Evolutionary conservation across 92 coral and sea anemone species (phyloP).

Genomic region (Paragorgia papillata): DNA sequence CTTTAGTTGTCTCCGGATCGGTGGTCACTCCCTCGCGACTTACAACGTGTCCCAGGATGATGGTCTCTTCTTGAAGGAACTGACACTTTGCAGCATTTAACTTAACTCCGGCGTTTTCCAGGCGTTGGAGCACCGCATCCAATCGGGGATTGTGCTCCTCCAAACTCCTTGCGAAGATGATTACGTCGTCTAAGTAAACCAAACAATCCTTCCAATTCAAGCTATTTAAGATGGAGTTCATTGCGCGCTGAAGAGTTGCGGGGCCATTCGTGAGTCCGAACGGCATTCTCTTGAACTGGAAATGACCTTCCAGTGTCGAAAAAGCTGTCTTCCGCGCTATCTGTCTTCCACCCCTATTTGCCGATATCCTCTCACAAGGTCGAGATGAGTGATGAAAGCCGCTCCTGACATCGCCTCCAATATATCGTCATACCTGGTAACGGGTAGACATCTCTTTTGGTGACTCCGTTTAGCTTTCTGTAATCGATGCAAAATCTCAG

Average conservation of each 20-base stretch:
- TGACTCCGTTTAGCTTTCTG: not conserved
- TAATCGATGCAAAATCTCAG: not conserved
- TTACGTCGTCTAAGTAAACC: constrained; percentile 13
- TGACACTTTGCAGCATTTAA: constrained; percentile 4
- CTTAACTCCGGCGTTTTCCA: not conserved
- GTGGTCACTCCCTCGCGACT: constrained; percentile 6
- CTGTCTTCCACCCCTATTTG: constrained; percentile 5
- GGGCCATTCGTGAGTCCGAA: constrained; percentile 25
- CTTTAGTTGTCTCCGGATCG: too few species aligned
- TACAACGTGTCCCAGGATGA: not conserved
- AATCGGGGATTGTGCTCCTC: not conserved
- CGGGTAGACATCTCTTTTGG: not conserved
- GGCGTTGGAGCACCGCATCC: not conserved
- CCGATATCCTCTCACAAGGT: constrained; percentile 30
- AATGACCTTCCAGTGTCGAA: constrained; percentile 22
- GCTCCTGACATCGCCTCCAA: not conserved
- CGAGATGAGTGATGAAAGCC: not conserved
- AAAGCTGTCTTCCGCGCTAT: constrained; percentile 24
- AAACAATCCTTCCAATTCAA: constrained; percentile 16
- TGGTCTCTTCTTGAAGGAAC: not conserved
- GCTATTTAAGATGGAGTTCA: constrained; percentile 1
- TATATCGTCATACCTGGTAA: too few species aligned
- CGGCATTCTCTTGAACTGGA: constrained; percentile 28
- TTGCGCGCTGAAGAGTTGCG: constrained; percentile 9
- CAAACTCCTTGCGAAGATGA: not conserved